Evolutionary conservation across 2,888 invertebrate species (phyloP), one percentile per base, ranked within the genome.

Genomic region (Eueremaeus valkanovi): DNA sequence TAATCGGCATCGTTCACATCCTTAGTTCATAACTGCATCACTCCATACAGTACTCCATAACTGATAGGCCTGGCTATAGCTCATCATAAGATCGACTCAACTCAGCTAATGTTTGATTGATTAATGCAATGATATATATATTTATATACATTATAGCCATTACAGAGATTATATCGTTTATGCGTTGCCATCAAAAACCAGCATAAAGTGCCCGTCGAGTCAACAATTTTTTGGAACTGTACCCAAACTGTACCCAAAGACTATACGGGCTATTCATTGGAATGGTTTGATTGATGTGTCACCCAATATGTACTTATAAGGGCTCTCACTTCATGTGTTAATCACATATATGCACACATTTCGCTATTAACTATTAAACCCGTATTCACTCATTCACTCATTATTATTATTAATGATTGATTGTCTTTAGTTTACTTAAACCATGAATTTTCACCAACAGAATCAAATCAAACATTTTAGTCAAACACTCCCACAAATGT

Each of bases 271-370:
- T 45, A 42, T 70, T 45, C 24, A 2, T 45, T 27, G 45, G 1
- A 70, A 70, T 21, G 9, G 45, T 42, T 42, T 70, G 70, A 70
- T 70, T 42, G 70, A 70, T 70, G 70, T 70, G 45, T 70, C 27
- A 45, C 70, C 70, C 42, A 70, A 70, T 70, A 45, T 70, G 70
- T 70, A 70, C 42, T 70, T 70, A 70, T 70, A 45, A 45, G 70
- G 70, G 70, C n/a, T 40, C 11, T 21, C 70, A 70, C 24, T 45
- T 70, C 42, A 70, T 70, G 70, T 70, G 70, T 70, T 70, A 45
- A 70, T 70, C 70, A 68, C 68, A 68, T 40, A 16, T 40, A 68
- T 40, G 68, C 40, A 63, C 33, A 63, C 29, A 21, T 58, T 3
- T 21, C 18, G 3, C 58, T 5, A 58, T 49, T 49, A 18, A 9